Base-by-base conservation (phyloP, 2,797 vertebrate species). In the Leptodactylus fallax region DNA sequence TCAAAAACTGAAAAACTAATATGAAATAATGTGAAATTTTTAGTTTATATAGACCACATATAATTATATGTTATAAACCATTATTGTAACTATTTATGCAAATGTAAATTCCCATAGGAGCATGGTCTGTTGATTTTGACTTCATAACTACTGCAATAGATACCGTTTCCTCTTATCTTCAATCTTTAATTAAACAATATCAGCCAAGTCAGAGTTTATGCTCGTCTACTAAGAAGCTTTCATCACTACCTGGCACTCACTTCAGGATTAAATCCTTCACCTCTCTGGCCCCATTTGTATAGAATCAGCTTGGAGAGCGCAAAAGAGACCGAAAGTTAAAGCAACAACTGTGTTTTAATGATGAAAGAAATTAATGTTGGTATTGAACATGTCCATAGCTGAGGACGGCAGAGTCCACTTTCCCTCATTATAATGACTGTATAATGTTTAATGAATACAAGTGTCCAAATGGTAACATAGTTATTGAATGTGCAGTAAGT, bases 131-230 rank as follows among this genome's bases (percentile, higher is more conserved):
- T 88, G 82, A 80, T 85, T 84, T 85, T 85, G 25, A 72, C 82
- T 72, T 88, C 55, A 85, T 63, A 85, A 74, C 53, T 63, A 9
- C 65, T 63, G 63, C 65, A 47, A 80, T 69, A 80, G 77, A 88
- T 85, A 77, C 61, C 60, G 63, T 27, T 79, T 49, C 55, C 77
- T 53, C 25, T 80, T 88, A 88, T 85, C 82, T 85, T 63, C 45
- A 80, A 85, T 88, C 82, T 85, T 80, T 88, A 88, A 88, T 85
- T 88, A 88, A 85, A 84, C 81, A 88, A 79, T 88, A 88, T 72
- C 82, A 88, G 87, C 69, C 81, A 83, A 83, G 81, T 78, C 81
- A 83, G 74, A 88, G 63, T 69, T 79, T 81, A 87, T 36, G 67
- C 85, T 51, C 21, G 67, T 87, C 65, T 87, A 76, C 58, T 83